Evolutionary conservation across 2,888 invertebrate species (phyloP), one percentile per base, ranked within the genome.

Genomic region (Cristatella mucedo): DNA sequence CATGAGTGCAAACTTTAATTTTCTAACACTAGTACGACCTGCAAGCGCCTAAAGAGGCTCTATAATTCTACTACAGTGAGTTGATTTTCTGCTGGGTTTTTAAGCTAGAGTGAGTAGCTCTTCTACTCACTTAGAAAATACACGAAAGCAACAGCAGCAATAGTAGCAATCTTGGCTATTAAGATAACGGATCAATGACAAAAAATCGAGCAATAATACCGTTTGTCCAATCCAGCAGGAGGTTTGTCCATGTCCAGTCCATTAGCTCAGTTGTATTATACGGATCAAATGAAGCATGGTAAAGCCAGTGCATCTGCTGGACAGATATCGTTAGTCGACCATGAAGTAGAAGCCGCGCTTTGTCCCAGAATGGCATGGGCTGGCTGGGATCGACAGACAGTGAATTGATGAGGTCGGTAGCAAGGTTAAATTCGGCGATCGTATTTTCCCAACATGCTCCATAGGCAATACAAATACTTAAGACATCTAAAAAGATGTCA

Each of bases 381-480:
- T 80, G 82, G 40, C 89, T 89, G 0, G 95, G 95, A 47, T 65
- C 64, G 16, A 56, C 49, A 0, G 91, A 87, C 0, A 71, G 70
- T 33, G 62, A 60, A 48, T 66, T 70, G 46, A 74, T 62, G 13
- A 62, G 52, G 47, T 89, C 87, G 66, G 87, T 82, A 46, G 79
- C 80, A 69, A 82, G 68, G 59, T 83, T 84, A 67, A 82, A 82
- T 56, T 86, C 83, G 0, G 87, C 83, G 41, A 87, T 78, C 13
- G 85, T 86, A 0, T 97, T 93, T 59, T 97, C 97, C 97, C 97
- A 97, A 64, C 95, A 95, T 0, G 95, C 91, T 0, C 97, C 97
- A 61, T 97, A 95, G 0, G 93, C 89, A 61, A 89, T 83, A 57
- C n/a, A n/a, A n/a, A n/a, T n/a, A n/a, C n/a, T n/a, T n/a, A n/a